These are phyloP conservation scores for Calcarius ornatus DNA, from an alignment of 2,113 vertebrate species.

Conservation along the genomic window DNA sequence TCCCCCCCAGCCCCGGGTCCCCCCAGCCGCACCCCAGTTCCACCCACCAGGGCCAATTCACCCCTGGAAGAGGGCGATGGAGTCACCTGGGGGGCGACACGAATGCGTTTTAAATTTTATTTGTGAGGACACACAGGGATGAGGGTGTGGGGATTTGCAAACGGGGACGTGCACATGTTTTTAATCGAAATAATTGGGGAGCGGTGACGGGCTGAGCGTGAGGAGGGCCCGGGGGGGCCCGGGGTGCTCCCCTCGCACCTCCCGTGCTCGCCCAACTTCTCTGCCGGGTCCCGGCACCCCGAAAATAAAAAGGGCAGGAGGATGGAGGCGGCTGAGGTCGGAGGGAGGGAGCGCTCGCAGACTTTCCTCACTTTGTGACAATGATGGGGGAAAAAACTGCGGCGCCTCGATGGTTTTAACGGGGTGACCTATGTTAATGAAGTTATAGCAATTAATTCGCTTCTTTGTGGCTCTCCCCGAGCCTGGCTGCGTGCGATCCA, in stretches of 20 bases:
- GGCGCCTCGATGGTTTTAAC: constrained; percentile 57
- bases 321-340: not conserved
- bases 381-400: not conserved
- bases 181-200: not conserved
- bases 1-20: not conserved
- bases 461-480: constrained; percentile 67
- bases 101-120: not conserved
- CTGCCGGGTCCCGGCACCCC: not conserved
- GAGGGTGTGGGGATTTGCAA: not conserved
- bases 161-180: not conserved
- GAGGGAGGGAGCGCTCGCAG: constrained; percentile 2
- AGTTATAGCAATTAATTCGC: constrained; percentile 74
- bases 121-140: fast-evolving
- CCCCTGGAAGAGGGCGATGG: not conserved
- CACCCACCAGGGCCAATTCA: not conserved
- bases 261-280: not conserved
- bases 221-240: not conserved
- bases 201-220: not conserved
- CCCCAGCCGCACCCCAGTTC: not conserved
- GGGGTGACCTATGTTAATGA: constrained; percentile 74
- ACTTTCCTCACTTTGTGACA: constrained; percentile 38
- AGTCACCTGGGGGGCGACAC: not conserved
- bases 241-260: not conserved
- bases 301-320: not conserved
- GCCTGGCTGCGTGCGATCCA: constrained; percentile 46